Conservation (phyloP, 2,888 invertebrate species). For the Hymenopus coronatus region DNA sequence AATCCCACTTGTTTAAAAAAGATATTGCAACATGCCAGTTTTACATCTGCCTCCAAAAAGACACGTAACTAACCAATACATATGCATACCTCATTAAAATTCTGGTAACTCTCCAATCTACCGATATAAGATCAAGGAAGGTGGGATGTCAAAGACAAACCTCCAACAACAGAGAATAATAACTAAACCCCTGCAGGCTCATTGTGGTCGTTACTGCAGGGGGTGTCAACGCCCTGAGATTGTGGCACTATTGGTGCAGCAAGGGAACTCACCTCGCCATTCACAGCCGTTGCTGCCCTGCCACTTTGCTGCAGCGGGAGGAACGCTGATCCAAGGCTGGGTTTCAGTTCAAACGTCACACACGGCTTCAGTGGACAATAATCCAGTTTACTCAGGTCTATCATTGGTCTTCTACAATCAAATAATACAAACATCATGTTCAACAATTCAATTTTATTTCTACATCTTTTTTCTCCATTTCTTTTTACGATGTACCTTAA, state of each 20-base stretch:
- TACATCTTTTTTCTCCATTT: no score
- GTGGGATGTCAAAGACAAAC: background rate
- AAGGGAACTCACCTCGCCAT: constrained; percentile 24
- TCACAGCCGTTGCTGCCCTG: background rate
- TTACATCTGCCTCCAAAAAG: background rate
- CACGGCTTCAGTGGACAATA: constrained; percentile 59
- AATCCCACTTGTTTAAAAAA: background rate
- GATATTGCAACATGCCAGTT: background rate
- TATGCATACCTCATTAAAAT: background rate
- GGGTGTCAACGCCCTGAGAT: background rate
- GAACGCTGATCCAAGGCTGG: constrained; percentile 78
- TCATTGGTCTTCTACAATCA: constrained; percentile 44
- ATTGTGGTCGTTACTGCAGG: constrained; percentile 20
- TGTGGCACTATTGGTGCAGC: background rate
- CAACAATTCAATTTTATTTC: no score
- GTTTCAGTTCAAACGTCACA: constrained; percentile 71
- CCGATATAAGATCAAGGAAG: background rate
- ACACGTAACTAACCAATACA: background rate
- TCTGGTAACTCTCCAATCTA: background rate
- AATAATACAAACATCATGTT: background rate
- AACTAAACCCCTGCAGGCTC: constrained; percentile 20
- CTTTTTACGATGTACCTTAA: no score
- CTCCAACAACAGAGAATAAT: constrained; percentile 10
- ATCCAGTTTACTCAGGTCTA: constrained; percentile 50
- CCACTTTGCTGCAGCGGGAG: constrained; percentile 60